Evolutionary conservation across 1,140 invertebrate species (phyloP).

Genomic region (Rhyacophila brunnea): DNA sequence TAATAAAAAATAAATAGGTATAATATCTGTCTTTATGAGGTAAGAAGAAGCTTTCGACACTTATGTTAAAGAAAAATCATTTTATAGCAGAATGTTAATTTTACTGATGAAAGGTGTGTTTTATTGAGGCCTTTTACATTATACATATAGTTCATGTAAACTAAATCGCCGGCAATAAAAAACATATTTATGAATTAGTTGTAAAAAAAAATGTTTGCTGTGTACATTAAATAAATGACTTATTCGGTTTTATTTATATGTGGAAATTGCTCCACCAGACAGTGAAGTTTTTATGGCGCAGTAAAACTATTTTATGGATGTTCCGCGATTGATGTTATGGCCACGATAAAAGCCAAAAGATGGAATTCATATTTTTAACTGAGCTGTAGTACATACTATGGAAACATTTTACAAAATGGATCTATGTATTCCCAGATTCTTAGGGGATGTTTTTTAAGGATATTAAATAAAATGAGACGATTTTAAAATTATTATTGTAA

Average conservation of each 20-base stretch:
- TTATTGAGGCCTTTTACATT: too few relatives aligned
- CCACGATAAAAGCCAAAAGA: constrained; percentile 31
- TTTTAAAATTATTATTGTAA: too few relatives aligned
- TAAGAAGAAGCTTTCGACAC: too few relatives aligned
- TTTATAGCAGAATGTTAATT: not conserved
- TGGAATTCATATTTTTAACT: constrained; percentile 29
- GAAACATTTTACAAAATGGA: too few relatives aligned
- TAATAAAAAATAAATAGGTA: too few relatives aligned
- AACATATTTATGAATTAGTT: too few relatives aligned
- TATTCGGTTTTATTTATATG: not conserved
- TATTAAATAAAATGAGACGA: too few relatives aligned
- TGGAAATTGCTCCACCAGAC: constrained; percentile 20
- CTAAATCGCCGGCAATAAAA: too few relatives aligned
- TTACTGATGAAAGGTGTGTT: not conserved
- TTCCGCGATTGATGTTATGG: constrained; percentile 27
- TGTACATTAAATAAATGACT: constrained; percentile 2
- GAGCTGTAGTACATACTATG: constrained; percentile 9
- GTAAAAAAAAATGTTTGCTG: not conserved
- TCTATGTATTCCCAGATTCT: too few relatives aligned
- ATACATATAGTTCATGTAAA: too few relatives aligned
- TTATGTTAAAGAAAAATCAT: not conserved
- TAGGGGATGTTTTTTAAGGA: too few relatives aligned
- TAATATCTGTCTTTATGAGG: too few relatives aligned
- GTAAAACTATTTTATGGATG: constrained; percentile 32
- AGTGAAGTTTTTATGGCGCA: constrained; percentile 30